Evolutionary conservation across 2,888 invertebrate species (phyloP), one percentile per base, ranked within the genome.

Genomic region (Choristoneura rosaceana): DNA sequence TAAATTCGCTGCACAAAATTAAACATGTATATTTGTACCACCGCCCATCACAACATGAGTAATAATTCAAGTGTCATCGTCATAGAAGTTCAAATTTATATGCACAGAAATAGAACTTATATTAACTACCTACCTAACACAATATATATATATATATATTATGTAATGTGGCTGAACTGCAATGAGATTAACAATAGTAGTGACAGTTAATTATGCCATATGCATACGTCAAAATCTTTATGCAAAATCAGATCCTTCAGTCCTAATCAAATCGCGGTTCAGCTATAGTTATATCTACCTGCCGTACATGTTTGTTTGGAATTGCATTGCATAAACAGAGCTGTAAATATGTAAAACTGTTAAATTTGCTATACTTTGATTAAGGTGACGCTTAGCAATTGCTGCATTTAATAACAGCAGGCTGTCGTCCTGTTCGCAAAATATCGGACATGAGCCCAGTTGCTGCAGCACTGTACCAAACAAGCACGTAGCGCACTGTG

Each of bases 361-460:
- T 38, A 38, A 38, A 38, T 38, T 7, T 38, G 38, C 38, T 38
- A 38, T 17, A 45, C 10, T 17, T 10, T 15, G 15, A 62, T 7
- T n/a, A 34, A 59, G n/a, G 34, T n/a, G 34, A 34, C 59, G 59
- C 59, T n/a, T 34, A 59, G 59, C 59, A 8, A 34, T 34, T 34
- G 17, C 43, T 45, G 43, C 9, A 55, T 55, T 55, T 25, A 25
- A 12, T 4, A 55, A 17, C 25, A 12, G 12, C 55, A 8, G 25
- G 3, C 55, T n/a, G 7, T 14, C 5, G n/a, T 15, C 25, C 25
- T 12, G 55, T 25, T 25, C 25, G 10, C 25, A 17, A 12, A 4
- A 1, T 25, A 55, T 55, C 25, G 55, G 10, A 10, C 55, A 25
- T 25, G 17, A 25, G 25, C 25, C 15, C 25, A 4, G 55, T 25